Conservation (phyloP, 2,888 invertebrate genomes). For the Ichneumoninae sp. region DNA sequence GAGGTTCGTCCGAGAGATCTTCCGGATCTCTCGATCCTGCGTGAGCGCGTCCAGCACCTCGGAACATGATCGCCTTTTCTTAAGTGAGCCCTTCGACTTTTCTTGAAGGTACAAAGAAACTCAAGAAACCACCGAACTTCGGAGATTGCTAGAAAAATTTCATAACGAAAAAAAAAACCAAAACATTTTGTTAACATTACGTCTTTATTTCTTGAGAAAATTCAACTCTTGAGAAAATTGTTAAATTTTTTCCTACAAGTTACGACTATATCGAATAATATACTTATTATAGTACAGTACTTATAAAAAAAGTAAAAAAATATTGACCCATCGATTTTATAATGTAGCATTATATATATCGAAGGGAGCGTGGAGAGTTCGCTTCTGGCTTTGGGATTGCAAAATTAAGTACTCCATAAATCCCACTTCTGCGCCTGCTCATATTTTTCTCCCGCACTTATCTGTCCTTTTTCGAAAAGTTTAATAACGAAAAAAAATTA, state of each 20-base stretch:
- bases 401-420: no score
- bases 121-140: background rate
- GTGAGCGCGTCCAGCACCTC: slow-evolving; percentile 11
- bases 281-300: background rate
- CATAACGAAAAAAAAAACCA: background rate
- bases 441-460: no score
- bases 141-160: background rate
- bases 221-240: background rate
- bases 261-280: background rate
- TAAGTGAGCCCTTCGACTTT: slow-evolving; percentile 38
- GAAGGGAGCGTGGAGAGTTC: no score
- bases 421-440: no score
- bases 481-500: background rate
- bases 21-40: slow-evolving; percentile 7
- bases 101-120: background rate
- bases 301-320: background rate
- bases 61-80: slow-evolving; percentile 48
- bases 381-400: no score
- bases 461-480: background rate
- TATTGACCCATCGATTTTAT: background rate
- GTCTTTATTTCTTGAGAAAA: background rate
- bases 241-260: background rate
- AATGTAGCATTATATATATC: no score
- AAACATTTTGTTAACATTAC: background rate
- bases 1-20: slow-evolving; percentile 41